Percentiles rank a stretch among this genome's conserved stretches.
phyloP scores from a whole-genome alignment of 64 coral and sea anemone genomes.

The Pachyseris speciosa region DNA sequence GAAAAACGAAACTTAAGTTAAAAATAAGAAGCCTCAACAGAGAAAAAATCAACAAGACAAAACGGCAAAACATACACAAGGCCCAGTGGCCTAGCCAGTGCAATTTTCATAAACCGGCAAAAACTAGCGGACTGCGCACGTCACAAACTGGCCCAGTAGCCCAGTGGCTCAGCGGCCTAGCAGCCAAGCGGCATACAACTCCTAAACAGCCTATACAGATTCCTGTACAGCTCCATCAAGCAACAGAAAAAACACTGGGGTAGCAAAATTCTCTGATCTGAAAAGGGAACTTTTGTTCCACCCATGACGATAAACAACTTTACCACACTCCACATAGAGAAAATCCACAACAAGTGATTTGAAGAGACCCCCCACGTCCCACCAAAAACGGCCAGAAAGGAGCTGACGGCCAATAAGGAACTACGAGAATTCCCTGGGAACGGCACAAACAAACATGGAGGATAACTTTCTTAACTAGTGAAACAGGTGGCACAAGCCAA shows the following conservation, averaged over 20 bases:
- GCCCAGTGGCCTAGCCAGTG: neutral
- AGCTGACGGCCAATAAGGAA: conserved; percentile 37
- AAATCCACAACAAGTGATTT: neutral
- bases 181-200: conserved; percentile 15
- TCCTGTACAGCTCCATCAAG: conserved; percentile 7
- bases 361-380: neutral
- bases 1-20: too few relatives aligned
- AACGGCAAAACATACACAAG: neutral
- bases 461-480: neutral
- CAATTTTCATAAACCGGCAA: neutral
- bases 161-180: neutral
- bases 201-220: conserved; percentile 17
- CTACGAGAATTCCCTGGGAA: conserved; percentile 14
- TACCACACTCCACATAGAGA: conserved; percentile 22
- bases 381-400: conserved; percentile 65
- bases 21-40: conserved; percentile 1
- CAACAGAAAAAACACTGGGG: conserved; percentile 32
- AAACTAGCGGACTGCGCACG: conserved; percentile 17
- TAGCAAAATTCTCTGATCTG: conserved; percentile 32
- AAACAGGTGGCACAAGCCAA: conserved; percentile 62
- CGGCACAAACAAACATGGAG: conserved; percentile 19
- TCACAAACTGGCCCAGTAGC: neutral
- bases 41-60: neutral
- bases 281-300: conserved; percentile 28
- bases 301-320: conserved; percentile 1